Conservation (phyloP, 2,888 invertebrate genomes). For the Nymphalis polychloros region DNA sequence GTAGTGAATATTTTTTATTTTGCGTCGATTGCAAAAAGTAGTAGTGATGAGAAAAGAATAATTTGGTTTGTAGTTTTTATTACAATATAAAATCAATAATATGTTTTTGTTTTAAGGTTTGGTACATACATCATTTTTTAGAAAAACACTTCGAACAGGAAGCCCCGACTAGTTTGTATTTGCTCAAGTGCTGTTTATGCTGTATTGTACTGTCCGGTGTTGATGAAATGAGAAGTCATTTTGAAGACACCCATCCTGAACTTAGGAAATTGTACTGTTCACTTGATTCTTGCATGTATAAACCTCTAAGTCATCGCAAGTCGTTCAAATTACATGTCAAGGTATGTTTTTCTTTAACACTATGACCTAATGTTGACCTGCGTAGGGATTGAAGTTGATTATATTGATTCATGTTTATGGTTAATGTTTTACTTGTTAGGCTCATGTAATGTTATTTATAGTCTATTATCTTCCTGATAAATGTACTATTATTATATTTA, state of each 20-base stretch:
- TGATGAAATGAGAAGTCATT: conserved; percentile 66
- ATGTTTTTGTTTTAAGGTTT: conserved; percentile 56
- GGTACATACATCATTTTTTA: conserved; percentile 67
- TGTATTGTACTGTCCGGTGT: conserved; percentile 57
- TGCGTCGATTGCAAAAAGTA: too few relatives aligned
- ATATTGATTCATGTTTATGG: too few relatives aligned
- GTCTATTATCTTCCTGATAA: too few relatives aligned
- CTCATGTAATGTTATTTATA: too few relatives aligned
- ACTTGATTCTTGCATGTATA: conserved; percentile 63
- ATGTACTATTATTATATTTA: too few relatives aligned
- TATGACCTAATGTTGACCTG: background rate
- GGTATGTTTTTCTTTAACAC: conserved; percentile 49
- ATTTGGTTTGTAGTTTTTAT: too few relatives aligned
- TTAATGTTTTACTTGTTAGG: too few relatives aligned
- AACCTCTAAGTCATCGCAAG: conserved; percentile 68
- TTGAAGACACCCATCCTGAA: conserved; percentile 61
- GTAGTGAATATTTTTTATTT: too few relatives aligned
- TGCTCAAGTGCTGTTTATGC: conserved; percentile 71
- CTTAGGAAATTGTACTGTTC: conserved; percentile 69
- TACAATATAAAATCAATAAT: background rate
- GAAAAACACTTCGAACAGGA: conserved; percentile 53
- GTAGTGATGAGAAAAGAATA: too few relatives aligned
- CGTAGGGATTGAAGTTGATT: too few relatives aligned
- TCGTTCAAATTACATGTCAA: conserved; percentile 72
- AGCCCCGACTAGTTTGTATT: conserved; percentile 43